Conservation (phyloP, 2,888 invertebrate genomes). For the Panorpa germanica region DNA sequence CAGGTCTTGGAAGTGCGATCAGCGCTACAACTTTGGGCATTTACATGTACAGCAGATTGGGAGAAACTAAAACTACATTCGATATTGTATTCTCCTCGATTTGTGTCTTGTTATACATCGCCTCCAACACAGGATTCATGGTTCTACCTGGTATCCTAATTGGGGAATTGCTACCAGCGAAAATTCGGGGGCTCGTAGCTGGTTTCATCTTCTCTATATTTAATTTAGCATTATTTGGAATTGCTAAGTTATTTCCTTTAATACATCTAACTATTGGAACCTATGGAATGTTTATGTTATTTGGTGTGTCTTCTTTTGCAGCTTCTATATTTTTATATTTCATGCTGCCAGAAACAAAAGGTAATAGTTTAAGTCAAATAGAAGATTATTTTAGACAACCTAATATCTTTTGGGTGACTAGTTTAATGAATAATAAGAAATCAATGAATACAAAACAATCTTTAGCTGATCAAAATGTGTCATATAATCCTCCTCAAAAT, state of each 20-base stretch:
- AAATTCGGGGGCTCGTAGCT: slow-evolving; percentile 51
- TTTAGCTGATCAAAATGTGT: too few relatives aligned
- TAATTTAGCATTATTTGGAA: slow-evolving; percentile 44
- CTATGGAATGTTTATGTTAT: slow-evolving; percentile 49
- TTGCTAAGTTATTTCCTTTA: slow-evolving; percentile 50
- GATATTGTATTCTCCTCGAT: slow-evolving; percentile 23
- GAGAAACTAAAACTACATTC: slow-evolving; percentile 19
- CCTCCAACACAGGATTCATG: slow-evolving; percentile 57
- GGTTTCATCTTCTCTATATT: slow-evolving; percentile 54
- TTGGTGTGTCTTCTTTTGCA: slow-evolving; percentile 39
- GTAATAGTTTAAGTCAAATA: slow-evolving; percentile 47
- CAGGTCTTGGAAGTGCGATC: slow-evolving; percentile 44
- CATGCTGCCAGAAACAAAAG: slow-evolving; percentile 56
- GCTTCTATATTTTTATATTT: slow-evolving; percentile 46
- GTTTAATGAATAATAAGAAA: too few relatives aligned
- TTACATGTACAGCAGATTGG: slow-evolving; percentile 25
- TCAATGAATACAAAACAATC: slow-evolving; percentile 16
- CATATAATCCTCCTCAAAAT: too few relatives aligned
- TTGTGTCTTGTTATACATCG: slow-evolving; percentile 47
- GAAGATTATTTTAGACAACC: slow-evolving; percentile 58
- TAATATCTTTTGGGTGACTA: slow-evolving; percentile 39
- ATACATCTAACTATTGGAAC: slow-evolving; percentile 38
- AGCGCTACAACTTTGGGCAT: slow-evolving; percentile 39
- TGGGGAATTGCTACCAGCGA: slow-evolving; percentile 54
- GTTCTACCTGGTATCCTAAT: slow-evolving; percentile 57